Base-by-base conservation (phyloP, 1,140 invertebrate genomes). In the Wiebesia pumilae region DNA sequence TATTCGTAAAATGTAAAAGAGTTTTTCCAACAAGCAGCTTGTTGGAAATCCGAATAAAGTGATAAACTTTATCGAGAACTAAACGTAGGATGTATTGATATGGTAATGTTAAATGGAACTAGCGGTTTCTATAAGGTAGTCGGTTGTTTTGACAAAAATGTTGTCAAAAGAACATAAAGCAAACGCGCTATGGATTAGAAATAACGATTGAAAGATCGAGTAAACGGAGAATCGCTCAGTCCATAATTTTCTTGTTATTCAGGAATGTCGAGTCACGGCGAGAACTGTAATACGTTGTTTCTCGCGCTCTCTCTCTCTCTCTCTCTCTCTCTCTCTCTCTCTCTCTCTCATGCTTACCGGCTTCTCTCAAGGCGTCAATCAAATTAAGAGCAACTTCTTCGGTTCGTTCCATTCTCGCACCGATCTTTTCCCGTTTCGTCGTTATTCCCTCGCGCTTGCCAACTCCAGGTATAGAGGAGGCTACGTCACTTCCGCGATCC, bases 341-440 rank as follows among this genome's bases (percentile, higher is more conserved):
- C 43, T 69, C 33, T n/a, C n/a, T n/a, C n/a, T n/a, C n/a, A n/a
- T n/a, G 81, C 9, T 47, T 47, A 16, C 12, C 21, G 3, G 86
- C 83, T 89, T 89, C 65, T 81, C 51, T 51, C 69, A 69, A 87
- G 87, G 86, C 89, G 90, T 91, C 90, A 89, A 91, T 92, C 90
- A 89, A 89, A 90, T 91, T 90, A 91, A 88, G 88, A 88, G 83
- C 88, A 78, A 65, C 83, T 87, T 30, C 43, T 54, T 33, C 71
- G 33, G 16, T 30, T 78, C 54, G 10, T 80, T 79, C 47, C 81
- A 69, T 54, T 77, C 78, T 47, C 73, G 38, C 62, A 33, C 58
- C 38, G 24, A 21, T 19, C 0, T 30, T 82, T 77, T 82, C 69
- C 67, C 79, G 79, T 75, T 75, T 73, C 47, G 1, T 35, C 38